Percentiles rank a stretch among this genome's conserved stretches.
Conservation (phyloP, 2,888 invertebrate genomes). For the Phengaris alcon region DNA sequence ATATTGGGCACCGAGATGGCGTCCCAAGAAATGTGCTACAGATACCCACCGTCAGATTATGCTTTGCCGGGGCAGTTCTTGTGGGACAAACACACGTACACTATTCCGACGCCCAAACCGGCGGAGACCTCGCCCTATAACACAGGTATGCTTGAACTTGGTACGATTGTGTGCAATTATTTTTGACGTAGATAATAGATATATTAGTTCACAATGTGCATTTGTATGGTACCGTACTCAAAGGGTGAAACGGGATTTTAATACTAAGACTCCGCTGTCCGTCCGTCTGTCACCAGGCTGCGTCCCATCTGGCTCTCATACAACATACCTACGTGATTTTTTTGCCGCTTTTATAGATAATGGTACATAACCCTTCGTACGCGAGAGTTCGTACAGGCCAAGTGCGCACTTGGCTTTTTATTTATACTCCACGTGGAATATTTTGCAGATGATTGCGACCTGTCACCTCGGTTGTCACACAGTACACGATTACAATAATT, state of each 20-base stretch:
- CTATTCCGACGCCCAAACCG: conserved; percentile 49
- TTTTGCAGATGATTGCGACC: conserved; percentile 18
- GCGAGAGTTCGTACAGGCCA: too few species aligned
- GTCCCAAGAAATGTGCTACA: conserved; percentile 61
- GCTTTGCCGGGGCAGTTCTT: conserved; percentile 49
- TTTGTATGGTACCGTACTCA: too few species aligned
- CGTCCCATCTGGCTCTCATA: too few species aligned
- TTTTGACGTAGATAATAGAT: not conserved
- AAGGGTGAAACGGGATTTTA: too few species aligned
- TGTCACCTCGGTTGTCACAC: not conserved
- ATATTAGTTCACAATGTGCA: too few species aligned
- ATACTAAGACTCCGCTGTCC: too few species aligned
- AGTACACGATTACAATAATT: not conserved
- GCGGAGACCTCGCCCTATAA: conserved; percentile 41
- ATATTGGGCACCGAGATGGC: conserved; percentile 65
- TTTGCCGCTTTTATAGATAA: too few species aligned
- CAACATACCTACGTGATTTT: too few species aligned
- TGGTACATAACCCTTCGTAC: too few species aligned
- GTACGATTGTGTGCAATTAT: conserved; percentile 44
- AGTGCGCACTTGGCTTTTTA: too few species aligned
- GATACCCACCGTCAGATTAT: conserved; percentile 56
- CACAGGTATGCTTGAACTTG: conserved; percentile 41
- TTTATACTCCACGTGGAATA: conserved; percentile 5
- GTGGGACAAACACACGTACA: conserved; percentile 63
- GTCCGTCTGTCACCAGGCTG: too few species aligned